Conservation (phyloP, 92 coral and sea anemone genomes). For the Umimayanthus chanpuru region DNA sequence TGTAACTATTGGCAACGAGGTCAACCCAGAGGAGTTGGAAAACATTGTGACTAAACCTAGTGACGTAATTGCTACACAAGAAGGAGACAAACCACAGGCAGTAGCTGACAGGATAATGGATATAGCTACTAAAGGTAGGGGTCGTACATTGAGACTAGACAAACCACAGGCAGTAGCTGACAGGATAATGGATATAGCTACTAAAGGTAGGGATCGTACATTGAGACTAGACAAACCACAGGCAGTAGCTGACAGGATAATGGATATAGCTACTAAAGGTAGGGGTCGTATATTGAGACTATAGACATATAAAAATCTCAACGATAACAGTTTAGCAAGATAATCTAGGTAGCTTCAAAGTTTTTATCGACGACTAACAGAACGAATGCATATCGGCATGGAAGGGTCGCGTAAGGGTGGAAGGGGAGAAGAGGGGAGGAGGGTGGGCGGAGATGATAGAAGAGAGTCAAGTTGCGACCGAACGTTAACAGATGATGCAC, state of each 20-base stretch:
- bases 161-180: constrained; percentile 57
- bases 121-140: constrained; percentile 64
- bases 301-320: not conserved
- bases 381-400: not conserved
- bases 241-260: constrained; percentile 59
- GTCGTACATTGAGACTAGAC: not conserved
- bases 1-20: constrained; percentile 78
- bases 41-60: constrained; percentile 38
- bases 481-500: too few species aligned
- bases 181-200: constrained; percentile 62
- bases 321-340: too few species aligned
- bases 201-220: constrained; percentile 53
- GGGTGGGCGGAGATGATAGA: not conserved
- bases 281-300: not conserved
- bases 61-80: constrained; percentile 54
- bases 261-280: constrained; percentile 70
- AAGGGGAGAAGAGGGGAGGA: not conserved
- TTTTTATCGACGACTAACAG: not conserved
- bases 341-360: too few species aligned
- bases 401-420: not conserved
- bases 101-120: constrained; percentile 66
- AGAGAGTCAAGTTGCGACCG: not conserved
- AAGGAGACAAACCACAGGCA: constrained; percentile 60
- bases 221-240: constrained; percentile 20
- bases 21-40: constrained; percentile 61